Evolutionary conservation across 92 coral and sea anemone species (phyloP).

Genomic region (Paragorgia papillata): DNA sequence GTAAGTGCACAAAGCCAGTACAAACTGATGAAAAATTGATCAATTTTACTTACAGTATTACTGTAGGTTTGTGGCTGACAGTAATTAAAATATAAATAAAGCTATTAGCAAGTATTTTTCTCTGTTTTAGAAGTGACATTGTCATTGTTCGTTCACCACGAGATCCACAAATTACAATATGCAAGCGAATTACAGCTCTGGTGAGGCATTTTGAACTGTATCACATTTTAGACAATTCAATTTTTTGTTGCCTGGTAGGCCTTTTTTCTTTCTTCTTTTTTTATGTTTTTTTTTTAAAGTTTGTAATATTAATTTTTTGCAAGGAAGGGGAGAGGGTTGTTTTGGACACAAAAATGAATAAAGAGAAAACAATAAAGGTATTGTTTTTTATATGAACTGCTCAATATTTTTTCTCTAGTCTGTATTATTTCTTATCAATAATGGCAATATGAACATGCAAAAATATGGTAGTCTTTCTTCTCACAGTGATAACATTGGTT

Average conservation of each 20-base stretch:
- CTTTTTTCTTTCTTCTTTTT: too few relatives aligned
- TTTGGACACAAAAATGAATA: background rate
- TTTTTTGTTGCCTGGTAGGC: too few relatives aligned
- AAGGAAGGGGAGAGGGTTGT: background rate
- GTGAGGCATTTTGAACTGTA: constrained; percentile 54
- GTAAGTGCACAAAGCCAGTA: constrained; percentile 40
- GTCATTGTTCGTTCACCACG: constrained; percentile 88
- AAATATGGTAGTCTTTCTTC: too few relatives aligned
- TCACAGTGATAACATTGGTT: too few relatives aligned
- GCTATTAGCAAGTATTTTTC: too few relatives aligned
- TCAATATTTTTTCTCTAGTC: too few relatives aligned
- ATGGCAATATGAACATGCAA: too few relatives aligned
- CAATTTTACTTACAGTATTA: background rate
- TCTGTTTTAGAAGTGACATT: constrained; percentile 78
- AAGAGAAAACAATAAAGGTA: background rate
- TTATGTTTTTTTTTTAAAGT: too few relatives aligned
- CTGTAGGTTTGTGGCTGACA: too few relatives aligned
- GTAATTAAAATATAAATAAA: too few relatives aligned
- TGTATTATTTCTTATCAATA: too few relatives aligned
- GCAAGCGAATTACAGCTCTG: constrained; percentile 87
- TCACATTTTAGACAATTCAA: background rate
- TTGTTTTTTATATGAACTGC: too few relatives aligned
- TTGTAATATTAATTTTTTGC: background rate
- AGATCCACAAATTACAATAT: constrained; percentile 71
- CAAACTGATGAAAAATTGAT: background rate